Evolutionary conservation across 1,140 invertebrate genomes (phyloP), one percentile per base, ranked within the genome.

Genomic region (Calycopis cecrops): DNA sequence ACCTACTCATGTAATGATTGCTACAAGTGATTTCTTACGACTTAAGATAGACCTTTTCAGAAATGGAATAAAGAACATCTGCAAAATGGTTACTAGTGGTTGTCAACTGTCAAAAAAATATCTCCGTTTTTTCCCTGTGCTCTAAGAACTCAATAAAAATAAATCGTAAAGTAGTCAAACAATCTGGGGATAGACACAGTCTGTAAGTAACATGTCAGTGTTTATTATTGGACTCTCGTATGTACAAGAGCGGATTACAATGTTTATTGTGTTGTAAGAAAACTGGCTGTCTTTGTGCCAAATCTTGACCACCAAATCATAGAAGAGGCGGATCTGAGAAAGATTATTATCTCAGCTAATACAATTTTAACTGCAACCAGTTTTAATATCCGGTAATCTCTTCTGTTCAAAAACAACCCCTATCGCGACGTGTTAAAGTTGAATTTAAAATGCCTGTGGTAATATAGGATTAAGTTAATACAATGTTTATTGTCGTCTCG

Each of bases 261-360:
- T 28, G 21, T 28, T 28, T 28, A 28, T 42, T 14, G 12, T 42
- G 40, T 44, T 44, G 14, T 44, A 9, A 44, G 40, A 9, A 44
- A 44, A 44, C 40, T 44, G 38, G 12, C n/a, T 40, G 40, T 44
- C 40, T 17, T 44, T 37, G 28, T 52, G 48, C n/a, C 40, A 51
- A 28, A 11, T 47, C 38, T 33, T 35, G 38, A 40, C 35, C 69
- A 63, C 48, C 59, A 57, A 69, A 55, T 48, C 59, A 62, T 68
- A 63, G 63, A 66, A 67, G 60, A 66, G 51, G 44, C 58, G 65
- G 74, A 76, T 77, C 74, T 76, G 70, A 62, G 73, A 77, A 73
- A 73, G 78, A 80, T 80, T 69, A 67, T 77, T 84, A 80, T 79
- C 76, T 68, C 40, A 50, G 55, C 60, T 73, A 77, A 77, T 74